These are phyloP conservation scores for Strix aluco DNA, from an alignment of 2,113 vertebrate species.

Conservation along the genomic window DNA sequence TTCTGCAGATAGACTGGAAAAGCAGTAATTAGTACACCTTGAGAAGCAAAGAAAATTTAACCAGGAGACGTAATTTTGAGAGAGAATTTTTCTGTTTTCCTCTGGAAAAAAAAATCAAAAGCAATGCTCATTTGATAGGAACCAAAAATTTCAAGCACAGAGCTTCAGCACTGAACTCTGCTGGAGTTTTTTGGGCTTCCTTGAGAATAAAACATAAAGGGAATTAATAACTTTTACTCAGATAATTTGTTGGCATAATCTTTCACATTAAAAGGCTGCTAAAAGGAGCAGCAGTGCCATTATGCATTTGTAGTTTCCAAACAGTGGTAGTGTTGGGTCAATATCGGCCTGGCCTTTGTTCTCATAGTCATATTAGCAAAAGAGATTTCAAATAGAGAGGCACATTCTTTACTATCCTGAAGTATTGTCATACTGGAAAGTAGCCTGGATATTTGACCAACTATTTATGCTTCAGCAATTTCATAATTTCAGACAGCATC, in stretches of 20 bases:
- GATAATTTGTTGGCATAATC: background rate
- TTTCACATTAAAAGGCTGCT: background rate
- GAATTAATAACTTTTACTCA: background rate
- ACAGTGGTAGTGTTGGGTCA: background rate
- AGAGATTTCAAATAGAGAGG: background rate
- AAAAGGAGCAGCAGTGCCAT: background rate
- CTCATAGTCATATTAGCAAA: background rate
- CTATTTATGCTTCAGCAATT: background rate
- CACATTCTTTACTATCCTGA: background rate
- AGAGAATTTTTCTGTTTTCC: background rate
- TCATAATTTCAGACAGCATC: background rate
- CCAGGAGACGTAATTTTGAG: background rate
- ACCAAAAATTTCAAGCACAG: background rate
- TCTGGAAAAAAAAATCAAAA: background rate
- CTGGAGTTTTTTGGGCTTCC: background rate
- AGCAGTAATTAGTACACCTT: background rate
- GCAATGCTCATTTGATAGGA: background rate
- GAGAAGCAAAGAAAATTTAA: background rate
- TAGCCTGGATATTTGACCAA: background rate
- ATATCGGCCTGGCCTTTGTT: background rate
- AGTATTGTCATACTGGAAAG: background rate
- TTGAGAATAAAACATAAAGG: background rate
- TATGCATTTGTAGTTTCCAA: background rate
- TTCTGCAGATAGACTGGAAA: background rate
- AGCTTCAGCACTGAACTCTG: background rate